These are phyloP conservation scores for Habropoda laboriosa DNA, from an alignment of 1,140 invertebrate genomes.

Conservation along the genomic window DNA sequence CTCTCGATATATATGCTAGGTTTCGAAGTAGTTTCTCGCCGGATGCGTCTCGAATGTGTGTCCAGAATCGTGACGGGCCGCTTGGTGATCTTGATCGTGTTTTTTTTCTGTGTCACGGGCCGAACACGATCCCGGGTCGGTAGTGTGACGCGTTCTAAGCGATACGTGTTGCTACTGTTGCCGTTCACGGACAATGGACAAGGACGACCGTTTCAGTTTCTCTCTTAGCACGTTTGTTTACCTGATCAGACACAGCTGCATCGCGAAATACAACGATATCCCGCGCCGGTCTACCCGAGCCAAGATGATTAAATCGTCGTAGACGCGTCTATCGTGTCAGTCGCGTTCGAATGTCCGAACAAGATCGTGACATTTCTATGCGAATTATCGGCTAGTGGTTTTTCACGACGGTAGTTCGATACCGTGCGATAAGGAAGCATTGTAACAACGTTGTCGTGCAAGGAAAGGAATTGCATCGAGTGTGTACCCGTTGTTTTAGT, in stretches of 20 bases:
- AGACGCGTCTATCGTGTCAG: background rate
- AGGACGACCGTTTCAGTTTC: slow-evolving; percentile 54
- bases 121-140: slow-evolving; percentile 27
- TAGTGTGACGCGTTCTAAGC: slow-evolving; percentile 21
- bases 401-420: background rate
- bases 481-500: background rate
- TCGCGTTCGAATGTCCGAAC: background rate
- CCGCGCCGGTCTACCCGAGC: background rate
- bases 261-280: background rate
- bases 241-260: slow-evolving; percentile 1
- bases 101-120: slow-evolving; percentile 60
- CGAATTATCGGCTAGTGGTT: background rate
- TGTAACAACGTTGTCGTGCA: background rate
- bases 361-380: background rate
- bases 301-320: background rate
- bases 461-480: background rate
- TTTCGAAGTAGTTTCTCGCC: background rate
- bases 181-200: slow-evolving; percentile 47
- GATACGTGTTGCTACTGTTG: background rate
- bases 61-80: slow-evolving; percentile 3
- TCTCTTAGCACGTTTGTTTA: slow-evolving; percentile 33
- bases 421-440: background rate
- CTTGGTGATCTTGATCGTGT: slow-evolving; percentile 41
- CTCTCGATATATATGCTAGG: background rate
- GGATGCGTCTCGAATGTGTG: background rate